Conservation (phyloP, 2,797 vertebrate species). For the Anguilla megastoma region DNA sequence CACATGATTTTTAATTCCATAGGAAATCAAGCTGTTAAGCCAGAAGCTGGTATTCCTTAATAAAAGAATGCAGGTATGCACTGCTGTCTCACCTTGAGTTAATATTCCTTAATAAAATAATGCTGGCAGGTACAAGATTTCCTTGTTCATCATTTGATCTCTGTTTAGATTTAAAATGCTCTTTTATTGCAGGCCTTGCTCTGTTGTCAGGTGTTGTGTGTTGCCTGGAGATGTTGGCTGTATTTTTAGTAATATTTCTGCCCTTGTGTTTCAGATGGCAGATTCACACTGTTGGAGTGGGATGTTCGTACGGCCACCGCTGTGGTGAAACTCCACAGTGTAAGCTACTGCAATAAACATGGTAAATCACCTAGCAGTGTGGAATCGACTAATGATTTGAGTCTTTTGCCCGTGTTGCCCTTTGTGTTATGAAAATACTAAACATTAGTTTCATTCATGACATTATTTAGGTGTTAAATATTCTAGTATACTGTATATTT, state of each 20-base stretch:
- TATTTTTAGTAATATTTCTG: not conserved
- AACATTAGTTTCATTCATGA: not conserved
- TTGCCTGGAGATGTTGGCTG: not conserved
- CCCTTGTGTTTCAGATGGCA: slow-evolving; percentile 62
- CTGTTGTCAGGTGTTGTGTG: not conserved
- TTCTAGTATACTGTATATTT: not conserved
- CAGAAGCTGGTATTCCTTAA: slow-evolving; percentile 75
- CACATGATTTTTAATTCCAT: slow-evolving; percentile 31
- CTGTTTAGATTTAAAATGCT: not conserved
- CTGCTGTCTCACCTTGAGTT: not conserved
- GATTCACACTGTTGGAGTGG: slow-evolving; percentile 73
- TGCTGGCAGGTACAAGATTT: not conserved
- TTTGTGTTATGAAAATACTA: not conserved
- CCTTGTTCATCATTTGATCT: not conserved
- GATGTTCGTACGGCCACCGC: slow-evolving; percentile 65
- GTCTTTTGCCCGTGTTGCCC: not conserved
- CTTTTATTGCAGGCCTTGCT: not conserved
- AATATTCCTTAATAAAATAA: not conserved
- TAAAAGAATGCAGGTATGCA: slow-evolving; percentile 72
- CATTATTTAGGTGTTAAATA: not conserved
- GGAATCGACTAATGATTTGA: not conserved
- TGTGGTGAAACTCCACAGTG: slow-evolving; percentile 64
- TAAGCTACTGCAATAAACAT: not conserved
- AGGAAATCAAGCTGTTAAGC: slow-evolving; percentile 73
- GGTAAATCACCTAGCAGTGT: not conserved